Percentiles rank a stretch among this genome's conserved stretches.
phyloP scores from a whole-genome alignment of 2,888 invertebrate genomes.

The Thereva nobilitata region DNA sequence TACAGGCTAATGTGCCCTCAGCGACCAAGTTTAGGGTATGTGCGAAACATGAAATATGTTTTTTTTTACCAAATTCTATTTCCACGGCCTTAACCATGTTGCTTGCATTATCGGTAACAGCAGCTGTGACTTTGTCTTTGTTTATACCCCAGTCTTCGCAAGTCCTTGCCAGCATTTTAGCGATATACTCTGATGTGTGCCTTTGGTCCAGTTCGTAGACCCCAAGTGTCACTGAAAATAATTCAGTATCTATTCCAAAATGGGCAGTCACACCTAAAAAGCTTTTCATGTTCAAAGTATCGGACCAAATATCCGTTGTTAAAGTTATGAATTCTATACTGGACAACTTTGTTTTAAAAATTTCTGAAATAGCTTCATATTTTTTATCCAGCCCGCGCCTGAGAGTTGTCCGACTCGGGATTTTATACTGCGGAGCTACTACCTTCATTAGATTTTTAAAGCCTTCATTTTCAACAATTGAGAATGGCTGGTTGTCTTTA shows the following conservation, averaged over 20 bases:
- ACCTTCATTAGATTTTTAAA: slow-evolving; percentile 3
- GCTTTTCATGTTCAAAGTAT: slow-evolving; percentile 38
- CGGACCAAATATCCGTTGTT: slow-evolving; percentile 39
- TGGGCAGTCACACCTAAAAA: slow-evolving; percentile 38
- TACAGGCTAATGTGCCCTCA: slow-evolving; percentile 3
- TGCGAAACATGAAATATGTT: slow-evolving; percentile 17
- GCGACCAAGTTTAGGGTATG: slow-evolving; percentile 35
- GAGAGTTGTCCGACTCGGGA: slow-evolving; percentile 31
- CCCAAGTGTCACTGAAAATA: slow-evolving; percentile 34
- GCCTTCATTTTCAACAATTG: slow-evolving; percentile 19
- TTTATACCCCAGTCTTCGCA: slow-evolving; percentile 38
- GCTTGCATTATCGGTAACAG: slow-evolving; percentile 40
- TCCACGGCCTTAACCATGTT: slow-evolving; percentile 40
- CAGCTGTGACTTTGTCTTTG: slow-evolving; percentile 37
- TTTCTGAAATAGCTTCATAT: slow-evolving; percentile 36
- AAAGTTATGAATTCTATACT: slow-evolving; percentile 37
- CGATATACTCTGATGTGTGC: slow-evolving; percentile 38
- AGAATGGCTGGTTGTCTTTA: slow-evolving; percentile 32
- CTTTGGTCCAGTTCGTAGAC: slow-evolving; percentile 39
- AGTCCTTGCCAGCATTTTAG: slow-evolving; percentile 35
- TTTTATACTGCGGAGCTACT: slow-evolving; percentile 27
- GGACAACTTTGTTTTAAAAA: slow-evolving; percentile 31
- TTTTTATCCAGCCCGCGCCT: slow-evolving; percentile 37
- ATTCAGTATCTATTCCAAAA: no score
- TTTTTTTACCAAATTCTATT: slow-evolving; percentile 39